A percentile compares a stretch with the other conserved stretches of the same genome.
phyloP scores from a whole-genome alignment of 2,113 vertebrate species.

The Procavia capensis region DNA sequence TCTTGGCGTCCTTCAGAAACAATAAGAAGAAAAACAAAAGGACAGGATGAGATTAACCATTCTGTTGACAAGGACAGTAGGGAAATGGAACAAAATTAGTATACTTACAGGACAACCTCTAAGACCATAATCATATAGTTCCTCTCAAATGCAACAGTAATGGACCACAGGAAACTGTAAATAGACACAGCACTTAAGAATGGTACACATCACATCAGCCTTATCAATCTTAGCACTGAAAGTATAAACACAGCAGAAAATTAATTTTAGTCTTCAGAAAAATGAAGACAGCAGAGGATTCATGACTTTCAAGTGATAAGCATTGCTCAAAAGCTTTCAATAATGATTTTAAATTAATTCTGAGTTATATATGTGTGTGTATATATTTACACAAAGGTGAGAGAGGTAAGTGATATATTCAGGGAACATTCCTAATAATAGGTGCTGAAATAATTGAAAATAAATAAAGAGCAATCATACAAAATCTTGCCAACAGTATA shows the following conservation, averaged over 20 bases:
- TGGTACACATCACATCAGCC: slow-evolving; percentile 80
- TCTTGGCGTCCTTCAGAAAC: slow-evolving; percentile 79
- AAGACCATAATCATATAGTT: slow-evolving; percentile 87
- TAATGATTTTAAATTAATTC: slow-evolving; percentile 67
- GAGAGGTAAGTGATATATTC: slow-evolving; percentile 47
- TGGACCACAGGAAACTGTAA: slow-evolving; percentile 81
- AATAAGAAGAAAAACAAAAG: slow-evolving; percentile 36
- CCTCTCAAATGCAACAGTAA: slow-evolving; percentile 85
- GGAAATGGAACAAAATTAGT: slow-evolving; percentile 88
- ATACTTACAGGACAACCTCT: slow-evolving; percentile 86
- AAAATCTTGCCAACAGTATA: background rate
- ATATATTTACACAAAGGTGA: slow-evolving; percentile 47
- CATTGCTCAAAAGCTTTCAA: slow-evolving; percentile 78
- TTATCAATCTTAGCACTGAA: slow-evolving; percentile 80
- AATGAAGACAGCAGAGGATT: slow-evolving; percentile 72
- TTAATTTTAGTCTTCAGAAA: slow-evolving; percentile 84
- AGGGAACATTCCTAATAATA: background rate
- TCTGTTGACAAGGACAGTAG: slow-evolving; percentile 83
- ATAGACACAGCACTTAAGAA: slow-evolving; percentile 81
- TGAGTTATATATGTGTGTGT: slow-evolving; percentile 38
- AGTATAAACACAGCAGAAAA: slow-evolving; percentile 83
- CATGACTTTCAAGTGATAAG: slow-evolving; percentile 53
- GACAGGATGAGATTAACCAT: slow-evolving; percentile 79
- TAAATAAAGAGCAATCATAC: background rate
- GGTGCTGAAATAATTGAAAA: background rate